phyloP scores from a whole-genome alignment of 2,888 invertebrate species.

The Drosophila differens region DNA sequence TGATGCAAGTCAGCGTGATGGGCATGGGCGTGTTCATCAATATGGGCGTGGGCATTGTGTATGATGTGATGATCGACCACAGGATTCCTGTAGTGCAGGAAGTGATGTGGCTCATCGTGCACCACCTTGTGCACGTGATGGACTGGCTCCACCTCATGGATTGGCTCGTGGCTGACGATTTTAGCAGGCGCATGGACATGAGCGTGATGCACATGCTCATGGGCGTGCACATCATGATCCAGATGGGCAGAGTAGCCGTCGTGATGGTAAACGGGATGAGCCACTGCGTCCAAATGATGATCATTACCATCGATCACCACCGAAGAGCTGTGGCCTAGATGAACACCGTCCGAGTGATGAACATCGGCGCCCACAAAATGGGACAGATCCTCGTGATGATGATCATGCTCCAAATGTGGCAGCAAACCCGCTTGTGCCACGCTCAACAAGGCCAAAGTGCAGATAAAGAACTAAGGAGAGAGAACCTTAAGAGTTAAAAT shows the following conservation, averaged over 20 bases:
- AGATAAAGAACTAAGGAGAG: conserved; percentile 75
- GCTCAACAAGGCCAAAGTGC: conserved; percentile 81
- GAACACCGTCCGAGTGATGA: conserved; percentile 75
- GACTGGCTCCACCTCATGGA: conserved; percentile 83
- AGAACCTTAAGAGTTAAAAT: conserved; percentile 5
- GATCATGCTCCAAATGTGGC: conserved; percentile 72
- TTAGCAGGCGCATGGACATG: conserved; percentile 74
- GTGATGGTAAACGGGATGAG: conserved; percentile 78
- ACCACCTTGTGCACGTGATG: conserved; percentile 84
- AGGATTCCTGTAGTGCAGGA: conserved; percentile 82
- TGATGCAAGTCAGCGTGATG: conserved; percentile 69
- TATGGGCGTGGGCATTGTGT: conserved; percentile 73
- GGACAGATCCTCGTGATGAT: conserved; percentile 68
- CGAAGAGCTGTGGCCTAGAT: conserved; percentile 82
- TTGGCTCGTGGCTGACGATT: conserved; percentile 82
- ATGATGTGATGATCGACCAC: conserved; percentile 83
- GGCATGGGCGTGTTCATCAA: conserved; percentile 75
- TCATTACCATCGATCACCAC: conserved; percentile 78
- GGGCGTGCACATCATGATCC: conserved; percentile 61
- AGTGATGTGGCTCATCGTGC: conserved; percentile 84
- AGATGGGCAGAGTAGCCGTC: conserved; percentile 68
- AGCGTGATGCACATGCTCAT: conserved; percentile 66
- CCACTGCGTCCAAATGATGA: conserved; percentile 62
- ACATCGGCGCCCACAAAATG: conserved; percentile 76
- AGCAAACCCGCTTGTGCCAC: conserved; percentile 81